Evolutionary conservation across 1,140 invertebrate genomes (phyloP), one percentile per base, ranked within the genome.

Genomic region (Olivierus martensii): DNA sequence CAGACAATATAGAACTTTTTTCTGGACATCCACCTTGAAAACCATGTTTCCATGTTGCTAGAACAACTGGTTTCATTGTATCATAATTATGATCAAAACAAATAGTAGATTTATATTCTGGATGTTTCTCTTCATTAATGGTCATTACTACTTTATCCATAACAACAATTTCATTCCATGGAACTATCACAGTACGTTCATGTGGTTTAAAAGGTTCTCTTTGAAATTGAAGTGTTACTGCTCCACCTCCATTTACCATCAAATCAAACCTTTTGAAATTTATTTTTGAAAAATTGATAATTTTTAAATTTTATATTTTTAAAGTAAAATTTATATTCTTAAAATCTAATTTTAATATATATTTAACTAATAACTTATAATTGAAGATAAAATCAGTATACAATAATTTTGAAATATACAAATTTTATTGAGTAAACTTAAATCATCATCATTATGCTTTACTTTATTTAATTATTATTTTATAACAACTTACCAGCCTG

Each of bases 191-290:
- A 10, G 88, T 91, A 61, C 82, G 79, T 28, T 64, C 57, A 44
- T 58, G 54, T 5, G 60, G 84, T 62, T 80, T 79, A 73, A 92
- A 93, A n/a, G 88, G 89, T 43, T 82, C 88, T 52, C 89, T 74
- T 68, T 90, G 87, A 72, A 99, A 96, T 69, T 96, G 88, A 53
- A 99, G 74, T 15, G 88, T 96, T 14, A 98, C 88, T 7, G 92
- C 91, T n/a, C 93, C 91, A 47, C 95, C 94, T 17, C 95, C 95
- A 72, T 99, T 98, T 28, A 99, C 93, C 61, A 99, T 72, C 39
- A 99, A 83, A 73, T 98, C 94, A 75, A 97, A 99, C 83, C 93
- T 58, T 14, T 14, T 12, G 17, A 43, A n/a, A n/a, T n/a, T n/a
- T 28, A 28, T 28, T 6, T 28, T 28, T 28, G 28, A 28, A 28